phyloP scores from a whole-genome alignment of 2,113 vertebrate genomes.

The Nanorana parkeri region DNA sequence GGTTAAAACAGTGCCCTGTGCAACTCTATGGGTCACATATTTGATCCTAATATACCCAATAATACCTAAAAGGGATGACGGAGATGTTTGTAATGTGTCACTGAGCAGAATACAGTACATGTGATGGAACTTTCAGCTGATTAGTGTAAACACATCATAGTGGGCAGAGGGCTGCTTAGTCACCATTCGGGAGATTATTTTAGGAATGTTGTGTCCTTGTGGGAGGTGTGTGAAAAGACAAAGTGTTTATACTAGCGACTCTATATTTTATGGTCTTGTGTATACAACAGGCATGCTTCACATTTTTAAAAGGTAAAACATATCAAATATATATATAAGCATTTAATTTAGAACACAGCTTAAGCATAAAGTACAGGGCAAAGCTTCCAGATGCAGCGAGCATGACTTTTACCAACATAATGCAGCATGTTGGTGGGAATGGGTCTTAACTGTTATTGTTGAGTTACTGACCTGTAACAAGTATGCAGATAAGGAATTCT shows the following conservation, averaged over 20 bases:
- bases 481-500: too few relatives aligned
- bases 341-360: too few relatives aligned
- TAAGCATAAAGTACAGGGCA: too few relatives aligned
- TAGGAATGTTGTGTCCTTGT: neutral
- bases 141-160: neutral
- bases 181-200: neutral
- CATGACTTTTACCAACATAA: too few relatives aligned
- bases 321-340: too few relatives aligned
- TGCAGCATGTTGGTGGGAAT: too few relatives aligned
- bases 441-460: too few relatives aligned
- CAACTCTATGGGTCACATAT: too few relatives aligned
- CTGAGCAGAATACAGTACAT: neutral
- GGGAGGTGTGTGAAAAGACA: conserved; percentile 4
- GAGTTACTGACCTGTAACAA: too few relatives aligned
- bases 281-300: neutral
- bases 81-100: neutral
- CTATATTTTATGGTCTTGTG: neutral
- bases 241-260: conserved; percentile 12
- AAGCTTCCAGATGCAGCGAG: too few relatives aligned
- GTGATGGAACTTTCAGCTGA: neutral
- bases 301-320: neutral
- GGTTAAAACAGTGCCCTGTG: too few relatives aligned
- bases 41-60: too few relatives aligned
- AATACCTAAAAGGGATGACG: neutral
- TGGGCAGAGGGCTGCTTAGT: neutral